Conservation (phyloP, 2,113 vertebrate genomes). For the Cyanoramphus novaezelandiae region DNA sequence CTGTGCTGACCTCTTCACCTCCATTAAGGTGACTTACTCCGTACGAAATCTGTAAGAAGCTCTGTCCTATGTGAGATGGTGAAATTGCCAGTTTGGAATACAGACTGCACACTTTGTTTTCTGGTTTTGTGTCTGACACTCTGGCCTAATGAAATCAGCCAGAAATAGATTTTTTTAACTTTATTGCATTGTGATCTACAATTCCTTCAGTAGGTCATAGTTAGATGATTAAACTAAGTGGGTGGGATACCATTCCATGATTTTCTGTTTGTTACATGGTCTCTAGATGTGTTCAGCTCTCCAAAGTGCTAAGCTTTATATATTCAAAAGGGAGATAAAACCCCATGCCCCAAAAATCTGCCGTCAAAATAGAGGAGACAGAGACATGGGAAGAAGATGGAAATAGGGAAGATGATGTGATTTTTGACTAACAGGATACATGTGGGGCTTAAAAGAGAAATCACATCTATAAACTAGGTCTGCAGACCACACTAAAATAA, state of each 20-base stretch:
- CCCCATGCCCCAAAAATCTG: neutral
- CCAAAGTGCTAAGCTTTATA: neutral
- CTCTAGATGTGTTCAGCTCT: neutral
- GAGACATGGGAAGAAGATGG: neutral
- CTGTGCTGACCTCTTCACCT: slow-evolving; percentile 50
- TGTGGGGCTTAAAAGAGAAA: neutral
- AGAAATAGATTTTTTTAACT: neutral
- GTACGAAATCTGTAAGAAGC: slow-evolving; percentile 29
- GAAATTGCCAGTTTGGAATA: neutral
- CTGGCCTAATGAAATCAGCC: neutral
- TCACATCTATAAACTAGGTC: neutral
- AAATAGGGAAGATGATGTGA: neutral
- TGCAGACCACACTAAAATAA: neutral
- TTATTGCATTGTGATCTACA: neutral
- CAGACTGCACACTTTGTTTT: neutral
- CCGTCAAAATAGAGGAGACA: neutral
- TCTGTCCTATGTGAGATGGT: neutral
- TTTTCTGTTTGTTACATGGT: neutral
- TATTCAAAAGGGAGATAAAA: neutral
- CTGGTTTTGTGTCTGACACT: neutral
- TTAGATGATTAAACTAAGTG: neutral
- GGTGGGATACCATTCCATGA: neutral
- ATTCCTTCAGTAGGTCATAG: neutral
- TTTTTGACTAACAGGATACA: neutral
- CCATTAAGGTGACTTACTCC: neutral